Evolutionary conservation across 2,113 vertebrate species (phyloP).

Genomic region (Craseonycteris thonglongyai): DNA sequence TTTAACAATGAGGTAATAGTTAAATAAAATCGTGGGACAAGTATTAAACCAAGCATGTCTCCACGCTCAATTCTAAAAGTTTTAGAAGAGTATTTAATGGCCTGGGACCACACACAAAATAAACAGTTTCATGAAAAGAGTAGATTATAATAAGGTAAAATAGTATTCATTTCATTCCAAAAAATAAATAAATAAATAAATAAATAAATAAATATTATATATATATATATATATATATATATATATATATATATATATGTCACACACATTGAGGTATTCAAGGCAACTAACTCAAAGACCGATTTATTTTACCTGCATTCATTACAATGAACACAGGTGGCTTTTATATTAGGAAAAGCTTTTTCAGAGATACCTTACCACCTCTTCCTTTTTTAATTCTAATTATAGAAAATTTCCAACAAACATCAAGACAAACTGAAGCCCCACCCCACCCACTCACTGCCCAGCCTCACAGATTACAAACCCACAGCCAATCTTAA

Average conservation of each 20-base stretch:
- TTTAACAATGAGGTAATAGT: background rate
- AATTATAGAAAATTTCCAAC: background rate
- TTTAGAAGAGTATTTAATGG: slow-evolving; percentile 15
- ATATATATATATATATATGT: background rate
- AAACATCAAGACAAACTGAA: background rate
- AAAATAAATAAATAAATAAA: background rate
- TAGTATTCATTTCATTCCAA: background rate
- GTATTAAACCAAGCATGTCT: background rate
- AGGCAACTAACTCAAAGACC: background rate
- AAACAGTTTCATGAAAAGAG: background rate
- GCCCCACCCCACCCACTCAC: background rate
- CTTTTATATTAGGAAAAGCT: background rate
- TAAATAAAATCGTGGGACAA: background rate
- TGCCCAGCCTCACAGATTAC: background rate
- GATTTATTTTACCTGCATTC: background rate
- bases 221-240: background rate
- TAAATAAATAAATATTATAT: background rate
- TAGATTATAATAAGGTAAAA: background rate
- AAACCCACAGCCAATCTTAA: background rate
- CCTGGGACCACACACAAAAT: background rate
- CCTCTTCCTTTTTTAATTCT: background rate
- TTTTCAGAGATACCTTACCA: background rate
- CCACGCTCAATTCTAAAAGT: background rate
- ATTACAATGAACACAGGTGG: background rate
- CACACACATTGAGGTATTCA: background rate